Evolutionary conservation across 2,888 invertebrate genomes (phyloP), one percentile per base, ranked within the genome.

Genomic region (Crossocerus cetratus): DNA sequence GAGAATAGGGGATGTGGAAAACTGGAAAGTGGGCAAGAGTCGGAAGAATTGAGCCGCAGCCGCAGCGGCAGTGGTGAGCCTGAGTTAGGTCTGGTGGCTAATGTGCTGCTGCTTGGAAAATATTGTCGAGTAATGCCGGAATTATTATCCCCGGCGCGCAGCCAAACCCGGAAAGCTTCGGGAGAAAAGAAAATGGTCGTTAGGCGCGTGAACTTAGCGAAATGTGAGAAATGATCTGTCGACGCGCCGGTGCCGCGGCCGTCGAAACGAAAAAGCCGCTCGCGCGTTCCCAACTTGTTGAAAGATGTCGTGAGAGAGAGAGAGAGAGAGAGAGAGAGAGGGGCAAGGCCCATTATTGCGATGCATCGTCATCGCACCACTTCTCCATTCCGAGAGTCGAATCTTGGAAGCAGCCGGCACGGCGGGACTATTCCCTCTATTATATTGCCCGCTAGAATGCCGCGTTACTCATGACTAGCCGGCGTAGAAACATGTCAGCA

Each of bases 221-320:
- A 91, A 90, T 90, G 91, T 91, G 91, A 92, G 91, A 92, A 92
- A 92, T 92, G 90, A 88, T 88, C 88, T 87, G 89, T 89, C 89
- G 85, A 80, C 83, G 69, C 77, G 32, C 11, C 32, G 8, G 32
- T 74, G 66, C 72, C 74, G 77, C 76, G 68, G 74, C 70, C 78
- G 71, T 78, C 81, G 82, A 84, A 83, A 84, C 83, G 75, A 76
- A 67, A 69, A 76, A 53, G 49, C 76, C 73, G 77, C 74, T 45
- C 45, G 45, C 23, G 23, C 3, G 3, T 32, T 2, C 23, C 8
- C 23, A 69, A 71, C n/a, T n/a, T n/a, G 80, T 84, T 86, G 84
- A 88, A 86, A 84, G 83, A 77, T 77, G 74, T 78, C 81, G 82
- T 80, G 67, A 8, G 5, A 8, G 8, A 2, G 32, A 32, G 8